Conservation (phyloP, 2,797 vertebrate genomes). For the Crocidura indochinensis region DNA sequence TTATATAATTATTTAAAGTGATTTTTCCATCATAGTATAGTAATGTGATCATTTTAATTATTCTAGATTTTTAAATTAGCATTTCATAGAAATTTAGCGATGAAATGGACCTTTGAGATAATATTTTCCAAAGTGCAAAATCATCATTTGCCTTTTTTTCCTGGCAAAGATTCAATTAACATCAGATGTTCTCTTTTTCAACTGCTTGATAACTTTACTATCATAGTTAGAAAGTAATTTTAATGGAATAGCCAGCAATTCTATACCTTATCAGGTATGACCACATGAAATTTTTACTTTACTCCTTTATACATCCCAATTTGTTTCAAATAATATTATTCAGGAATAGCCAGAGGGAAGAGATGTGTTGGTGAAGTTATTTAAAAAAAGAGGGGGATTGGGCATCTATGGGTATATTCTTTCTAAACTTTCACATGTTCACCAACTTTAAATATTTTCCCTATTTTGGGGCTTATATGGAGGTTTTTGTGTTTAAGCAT, state of each 20-base stretch:
- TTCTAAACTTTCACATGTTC: too few relatives aligned
- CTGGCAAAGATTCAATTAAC: constrained; percentile 57
- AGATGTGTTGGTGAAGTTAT: too few relatives aligned
- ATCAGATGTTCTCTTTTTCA: constrained; percentile 51
- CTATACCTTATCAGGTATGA: not conserved
- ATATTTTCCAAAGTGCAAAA: constrained; percentile 64
- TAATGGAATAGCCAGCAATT: not conserved
- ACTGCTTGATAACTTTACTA: constrained; percentile 22
- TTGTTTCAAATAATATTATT: too few relatives aligned
- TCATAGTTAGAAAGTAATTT: constrained; percentile 39
- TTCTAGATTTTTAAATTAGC: constrained; percentile 61
- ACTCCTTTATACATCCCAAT: too few relatives aligned
- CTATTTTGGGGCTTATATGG: too few relatives aligned
- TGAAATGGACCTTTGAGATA: constrained; percentile 55
- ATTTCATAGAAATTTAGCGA: constrained; percentile 63
- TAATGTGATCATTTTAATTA: constrained; percentile 57
- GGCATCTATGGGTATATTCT: too few relatives aligned
- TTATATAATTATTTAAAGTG: constrained; percentile 36
- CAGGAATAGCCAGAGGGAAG: too few relatives aligned
- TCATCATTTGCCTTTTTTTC: constrained; percentile 61
- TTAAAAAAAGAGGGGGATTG: too few relatives aligned
- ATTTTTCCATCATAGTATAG: constrained; percentile 19
- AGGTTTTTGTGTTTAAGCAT: too few relatives aligned
- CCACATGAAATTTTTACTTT: not conserved
- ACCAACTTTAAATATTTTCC: too few relatives aligned